These are phyloP conservation scores for Phrynosoma blainvillii DNA, from an alignment of 2,113 vertebrate species.

Conservation along the genomic window DNA sequence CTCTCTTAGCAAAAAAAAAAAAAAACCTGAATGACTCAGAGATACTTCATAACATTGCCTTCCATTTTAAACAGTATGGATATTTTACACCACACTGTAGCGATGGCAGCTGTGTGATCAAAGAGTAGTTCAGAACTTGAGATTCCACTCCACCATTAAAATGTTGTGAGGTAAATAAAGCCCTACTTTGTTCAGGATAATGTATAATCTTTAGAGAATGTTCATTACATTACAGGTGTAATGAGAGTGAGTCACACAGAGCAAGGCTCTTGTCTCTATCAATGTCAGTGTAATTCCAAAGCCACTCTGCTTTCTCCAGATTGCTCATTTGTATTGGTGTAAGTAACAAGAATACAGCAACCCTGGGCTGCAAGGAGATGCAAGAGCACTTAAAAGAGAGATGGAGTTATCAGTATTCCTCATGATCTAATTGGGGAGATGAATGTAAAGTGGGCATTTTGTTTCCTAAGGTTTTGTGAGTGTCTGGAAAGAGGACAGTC, in stretches of 20 bases:
- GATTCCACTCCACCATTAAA: slow-evolving; percentile 14
- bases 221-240: background rate
- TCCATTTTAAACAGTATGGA: slow-evolving; percentile 9
- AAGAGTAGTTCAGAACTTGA: slow-evolving; percentile 28
- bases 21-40: background rate
- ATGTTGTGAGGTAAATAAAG: background rate
- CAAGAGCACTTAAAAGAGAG: slow-evolving; percentile 3
- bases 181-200: slow-evolving; percentile 6
- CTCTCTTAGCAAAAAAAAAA: background rate
- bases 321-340: background rate
- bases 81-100: background rate
- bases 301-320: background rate
- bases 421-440: background rate
- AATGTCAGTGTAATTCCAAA: background rate
- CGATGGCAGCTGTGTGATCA: slow-evolving; percentile 35
- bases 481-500: background rate
- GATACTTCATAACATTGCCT: background rate
- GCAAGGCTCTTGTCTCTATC: accelerated
- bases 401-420: slow-evolving; percentile 23
- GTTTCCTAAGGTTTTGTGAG: background rate
- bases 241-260: background rate
- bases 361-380: background rate
- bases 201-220: background rate
- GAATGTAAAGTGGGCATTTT: slow-evolving; percentile 21
- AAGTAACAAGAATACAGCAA: background rate